These are phyloP conservation scores for Muricea muricata DNA, from an alignment of 92 coral and sea anemone genomes.

Conservation along the genomic window DNA sequence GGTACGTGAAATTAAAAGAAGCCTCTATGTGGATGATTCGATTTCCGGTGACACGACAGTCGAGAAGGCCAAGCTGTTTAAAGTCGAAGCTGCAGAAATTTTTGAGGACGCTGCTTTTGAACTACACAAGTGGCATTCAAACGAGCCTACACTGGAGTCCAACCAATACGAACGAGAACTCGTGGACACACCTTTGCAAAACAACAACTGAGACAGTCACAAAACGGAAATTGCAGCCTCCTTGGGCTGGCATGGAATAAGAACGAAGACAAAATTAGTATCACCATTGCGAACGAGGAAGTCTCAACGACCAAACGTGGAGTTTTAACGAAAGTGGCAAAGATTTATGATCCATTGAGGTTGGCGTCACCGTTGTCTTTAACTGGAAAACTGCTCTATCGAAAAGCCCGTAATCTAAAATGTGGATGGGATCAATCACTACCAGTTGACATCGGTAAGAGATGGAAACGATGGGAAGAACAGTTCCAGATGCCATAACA, in stretches of 20 bases:
- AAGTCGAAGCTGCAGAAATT: constrained; percentile 29
- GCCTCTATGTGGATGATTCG: constrained; percentile 16
- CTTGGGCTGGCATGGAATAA: constrained; percentile 53
- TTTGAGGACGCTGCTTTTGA: constrained; percentile 40
- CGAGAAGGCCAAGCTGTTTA: background rate
- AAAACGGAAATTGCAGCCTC: constrained; percentile 21
- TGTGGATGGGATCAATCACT: background rate
- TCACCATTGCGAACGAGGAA: background rate
- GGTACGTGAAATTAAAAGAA: background rate
- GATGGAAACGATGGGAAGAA: background rate
- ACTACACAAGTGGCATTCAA: constrained; percentile 39
- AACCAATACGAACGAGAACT: background rate
- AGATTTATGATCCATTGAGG: background rate
- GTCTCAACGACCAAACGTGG: constrained; percentile 36
- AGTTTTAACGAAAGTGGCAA: constrained; percentile 2
- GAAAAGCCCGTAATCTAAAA: background rate
- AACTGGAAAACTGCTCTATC: background rate
- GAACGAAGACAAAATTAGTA: constrained; percentile 11
- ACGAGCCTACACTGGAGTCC: background rate
- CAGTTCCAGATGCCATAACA: background rate
- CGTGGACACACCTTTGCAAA: constrained; percentile 27
- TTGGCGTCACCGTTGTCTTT: background rate
- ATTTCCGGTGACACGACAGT: constrained; percentile 9
- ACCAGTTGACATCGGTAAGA: background rate
- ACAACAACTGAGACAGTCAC: constrained; percentile 38